Evolutionary conservation across 2,113 vertebrate genomes (phyloP), one percentile per base, ranked within the genome.

Genomic region (Gallinago jamesoni): DNA sequence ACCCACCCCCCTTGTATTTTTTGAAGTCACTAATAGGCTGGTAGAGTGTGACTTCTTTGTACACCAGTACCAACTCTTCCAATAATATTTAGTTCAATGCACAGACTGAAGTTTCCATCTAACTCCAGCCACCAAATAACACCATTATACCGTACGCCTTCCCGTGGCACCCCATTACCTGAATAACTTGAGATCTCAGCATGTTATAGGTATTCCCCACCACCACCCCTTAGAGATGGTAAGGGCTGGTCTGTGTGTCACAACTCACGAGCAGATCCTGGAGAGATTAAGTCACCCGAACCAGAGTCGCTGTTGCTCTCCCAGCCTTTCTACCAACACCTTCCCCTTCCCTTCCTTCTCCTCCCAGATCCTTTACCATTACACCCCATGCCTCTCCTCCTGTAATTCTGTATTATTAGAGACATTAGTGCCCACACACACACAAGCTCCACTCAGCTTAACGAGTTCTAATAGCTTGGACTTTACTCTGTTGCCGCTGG

Each of bases 241-340:
- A 41, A 28, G 25, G 39, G 28, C 17, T 23, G 37, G 14, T 59
- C 56, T 81, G 35, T 43, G 14, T 16, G 6, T 8, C 27, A 9
- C 2, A 75, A 70, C 70, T 55, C 66, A 28, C 0, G 0, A 73
- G 63, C 10, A 7, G n/a, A 50, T 14, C 25, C 47, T 19, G 45
- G 50, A n/a, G 1, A 37, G 17, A 55, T 64, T 2, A 45, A 62
- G 27, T 22, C 31, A 84, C 39, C 23, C 9, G 13, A 84, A 81
- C 1, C 70, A 53, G 39, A 50, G 73, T 2, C 0, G 0, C 6
- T 0, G 21, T 1, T 50, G 80, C 45, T 82, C 21, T 16, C 48
- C 13, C 62, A 57, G 3, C 15, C 11, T 12, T 68, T 19, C 35
- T 13, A 39, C 31, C 68, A 81, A 20, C n/a, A 67, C 27, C 22